A percentile compares a stretch with the other conserved stretches of the same genome.
phyloP scores from a whole-genome alignment of 2,113 vertebrate species.

The Emydocephalus ijimae region DNA sequence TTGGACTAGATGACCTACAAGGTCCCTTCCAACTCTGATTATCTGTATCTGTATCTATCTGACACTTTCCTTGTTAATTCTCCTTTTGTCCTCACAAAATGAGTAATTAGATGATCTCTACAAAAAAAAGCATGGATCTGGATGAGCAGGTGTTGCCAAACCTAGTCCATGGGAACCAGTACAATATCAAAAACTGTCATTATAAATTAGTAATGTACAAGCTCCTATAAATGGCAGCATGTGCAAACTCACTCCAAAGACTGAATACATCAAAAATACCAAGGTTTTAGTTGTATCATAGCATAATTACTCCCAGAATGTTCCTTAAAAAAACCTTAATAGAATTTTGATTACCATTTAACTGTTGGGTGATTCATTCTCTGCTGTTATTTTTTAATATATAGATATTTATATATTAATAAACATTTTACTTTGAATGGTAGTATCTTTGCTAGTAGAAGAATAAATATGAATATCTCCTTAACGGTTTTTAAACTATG shows the following conservation, averaged over 20 bases:
- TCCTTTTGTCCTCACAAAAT: not conserved
- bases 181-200: not conserved
- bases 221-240: not conserved
- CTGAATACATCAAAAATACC: not conserved
- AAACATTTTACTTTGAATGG: conserved; percentile 6
- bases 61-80: not conserved
- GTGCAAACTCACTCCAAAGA: not conserved
- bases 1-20: too few relatives aligned
- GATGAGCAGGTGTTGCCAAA: not conserved
- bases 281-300: not conserved
- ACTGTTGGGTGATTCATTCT: not conserved
- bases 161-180: not conserved
- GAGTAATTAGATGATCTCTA: not conserved
- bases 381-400: not conserved
- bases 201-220: not conserved
- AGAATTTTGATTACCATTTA: not conserved
- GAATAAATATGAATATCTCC: not conserved
- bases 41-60: too few relatives aligned
- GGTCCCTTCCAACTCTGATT: too few relatives aligned
- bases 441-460: not conserved
- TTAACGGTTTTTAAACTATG: not conserved
- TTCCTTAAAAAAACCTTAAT: not conserved
- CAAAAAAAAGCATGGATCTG: not conserved
- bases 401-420: not conserved
- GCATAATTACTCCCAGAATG: not conserved